Evolutionary conservation across 2,113 vertebrate genomes (phyloP).

Genomic region (Steatornis caripensis): DNA sequence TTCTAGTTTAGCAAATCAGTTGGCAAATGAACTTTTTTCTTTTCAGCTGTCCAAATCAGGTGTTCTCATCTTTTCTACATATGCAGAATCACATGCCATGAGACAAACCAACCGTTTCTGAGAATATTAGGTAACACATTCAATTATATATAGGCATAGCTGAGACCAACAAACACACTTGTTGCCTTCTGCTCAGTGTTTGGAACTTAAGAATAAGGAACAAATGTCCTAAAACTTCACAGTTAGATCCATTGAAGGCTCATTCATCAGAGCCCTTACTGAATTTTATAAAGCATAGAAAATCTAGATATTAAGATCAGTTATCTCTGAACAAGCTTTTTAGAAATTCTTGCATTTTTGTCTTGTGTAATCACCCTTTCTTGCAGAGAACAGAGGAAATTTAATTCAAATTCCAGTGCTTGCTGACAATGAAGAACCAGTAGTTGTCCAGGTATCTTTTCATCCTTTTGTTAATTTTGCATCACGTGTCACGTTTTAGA

Average conservation of each 20-base stretch:
- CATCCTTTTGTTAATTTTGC: background rate
- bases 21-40: background rate
- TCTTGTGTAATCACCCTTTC: background rate
- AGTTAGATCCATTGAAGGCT: background rate
- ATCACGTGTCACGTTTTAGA: background rate
- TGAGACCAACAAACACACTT: background rate
- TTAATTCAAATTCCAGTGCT: background rate
- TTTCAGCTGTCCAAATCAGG: background rate
- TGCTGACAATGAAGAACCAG: background rate
- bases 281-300: background rate
- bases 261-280: background rate
- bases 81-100: background rate
- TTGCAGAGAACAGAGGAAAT: background rate
- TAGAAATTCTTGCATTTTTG: background rate
- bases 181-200: background rate
- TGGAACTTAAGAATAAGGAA: background rate
- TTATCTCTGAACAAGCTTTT: background rate
- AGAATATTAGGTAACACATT: background rate
- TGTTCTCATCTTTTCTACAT: background rate
- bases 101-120: background rate
- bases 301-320: background rate
- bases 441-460: background rate
- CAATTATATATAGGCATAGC: background rate
- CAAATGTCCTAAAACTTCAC: background rate
- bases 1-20: background rate